Evolutionary conservation across 2,113 vertebrate species (phyloP).

Genomic region (Carlito syrichta): DNA sequence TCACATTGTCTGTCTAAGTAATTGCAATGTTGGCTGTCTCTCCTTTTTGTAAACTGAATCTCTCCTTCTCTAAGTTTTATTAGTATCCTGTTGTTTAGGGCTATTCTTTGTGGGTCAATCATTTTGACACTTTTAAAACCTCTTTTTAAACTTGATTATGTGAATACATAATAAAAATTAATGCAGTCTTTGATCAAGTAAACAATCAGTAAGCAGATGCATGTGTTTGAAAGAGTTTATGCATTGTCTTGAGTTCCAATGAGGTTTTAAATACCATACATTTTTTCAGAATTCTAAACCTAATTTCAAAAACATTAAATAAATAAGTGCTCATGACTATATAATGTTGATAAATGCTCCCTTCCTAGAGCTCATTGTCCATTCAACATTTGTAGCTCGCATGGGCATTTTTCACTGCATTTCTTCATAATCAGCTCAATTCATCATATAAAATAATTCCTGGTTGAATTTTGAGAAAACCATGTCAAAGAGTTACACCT

Average conservation of each 20-base stretch:
- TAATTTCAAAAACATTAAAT: background rate
- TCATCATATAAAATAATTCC: background rate
- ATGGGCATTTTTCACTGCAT: background rate
- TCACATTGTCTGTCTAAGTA: background rate
- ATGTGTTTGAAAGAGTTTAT: background rate
- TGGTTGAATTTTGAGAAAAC: conserved; percentile 3
- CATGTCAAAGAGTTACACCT: background rate
- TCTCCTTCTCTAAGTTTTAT: background rate
- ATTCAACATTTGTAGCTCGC: background rate
- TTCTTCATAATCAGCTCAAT: background rate
- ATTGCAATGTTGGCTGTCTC: background rate
- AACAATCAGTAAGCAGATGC: background rate
- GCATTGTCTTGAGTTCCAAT: background rate
- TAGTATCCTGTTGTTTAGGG: background rate
- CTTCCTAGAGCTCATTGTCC: background rate
- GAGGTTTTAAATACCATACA: background rate
- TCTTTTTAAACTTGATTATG: background rate
- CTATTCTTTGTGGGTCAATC: background rate
- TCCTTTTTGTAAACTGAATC: background rate
- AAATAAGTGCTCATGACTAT: background rate
- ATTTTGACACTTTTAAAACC: background rate
- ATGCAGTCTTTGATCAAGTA: background rate
- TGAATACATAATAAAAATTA: conserved; percentile 8
- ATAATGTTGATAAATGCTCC: background rate
- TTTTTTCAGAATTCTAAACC: conserved; percentile 8